Conservation (phyloP, 2,888 invertebrate genomes). For the Zygothrica quintamaculata region DNA sequence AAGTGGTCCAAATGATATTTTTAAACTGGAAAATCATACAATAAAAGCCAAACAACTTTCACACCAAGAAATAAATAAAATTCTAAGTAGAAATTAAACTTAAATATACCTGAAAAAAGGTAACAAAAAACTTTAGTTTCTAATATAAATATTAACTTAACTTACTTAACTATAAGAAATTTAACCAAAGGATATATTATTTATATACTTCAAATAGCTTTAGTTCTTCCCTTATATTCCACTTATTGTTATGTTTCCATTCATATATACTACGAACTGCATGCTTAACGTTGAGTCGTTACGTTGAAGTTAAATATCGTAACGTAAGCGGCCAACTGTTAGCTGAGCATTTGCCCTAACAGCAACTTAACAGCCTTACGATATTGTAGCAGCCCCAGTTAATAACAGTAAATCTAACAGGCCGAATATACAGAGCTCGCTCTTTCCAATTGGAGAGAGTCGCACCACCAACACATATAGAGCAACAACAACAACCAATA, state of each 20-base stretch:
- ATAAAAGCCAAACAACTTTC: constrained; percentile 20
- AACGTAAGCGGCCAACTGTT: constrained; percentile 45
- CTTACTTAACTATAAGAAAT: no score
- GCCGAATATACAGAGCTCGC: constrained; percentile 15
- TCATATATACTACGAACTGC: no score
- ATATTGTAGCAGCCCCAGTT: constrained; percentile 23
- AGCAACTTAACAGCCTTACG: constrained; percentile 41
- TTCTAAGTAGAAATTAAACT: constrained; percentile 23
- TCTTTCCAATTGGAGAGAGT: constrained; percentile 72
- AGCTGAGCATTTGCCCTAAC: constrained; percentile 18
- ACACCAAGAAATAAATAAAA: constrained; percentile 7
- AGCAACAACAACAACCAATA: no score
- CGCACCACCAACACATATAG: constrained; percentile 36
- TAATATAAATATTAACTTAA: no score
- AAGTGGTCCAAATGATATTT: constrained; percentile 48
- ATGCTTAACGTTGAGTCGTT: constrained; percentile 16
- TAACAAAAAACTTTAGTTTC: no score
- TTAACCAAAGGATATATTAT: no score
- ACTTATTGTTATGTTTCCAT: background rate
- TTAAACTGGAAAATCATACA: constrained; percentile 48
- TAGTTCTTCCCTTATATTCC: no score
- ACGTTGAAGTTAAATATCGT: constrained; percentile 43
- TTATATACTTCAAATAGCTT: no score
- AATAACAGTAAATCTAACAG: constrained; percentile 46
- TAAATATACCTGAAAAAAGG: no score